phyloP scores from a whole-genome alignment of 2,113 vertebrate species.

The Synodontis membranacea region DNA sequence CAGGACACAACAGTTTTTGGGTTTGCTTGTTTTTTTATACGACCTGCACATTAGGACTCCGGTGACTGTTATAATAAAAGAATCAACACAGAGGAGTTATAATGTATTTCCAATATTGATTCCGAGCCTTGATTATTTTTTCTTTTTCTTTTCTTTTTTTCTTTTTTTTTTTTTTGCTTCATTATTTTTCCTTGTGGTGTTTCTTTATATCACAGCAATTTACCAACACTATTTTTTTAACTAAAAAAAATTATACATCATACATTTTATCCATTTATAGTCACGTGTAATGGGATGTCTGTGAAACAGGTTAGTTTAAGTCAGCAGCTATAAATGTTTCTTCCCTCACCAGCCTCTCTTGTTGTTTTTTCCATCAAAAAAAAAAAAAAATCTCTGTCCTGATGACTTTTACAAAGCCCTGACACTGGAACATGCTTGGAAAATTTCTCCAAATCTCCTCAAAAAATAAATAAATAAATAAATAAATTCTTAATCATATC shows the following conservation, averaged over 20 bases:
- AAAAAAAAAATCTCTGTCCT: neutral
- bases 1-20: neutral
- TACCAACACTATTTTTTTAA: neutral
- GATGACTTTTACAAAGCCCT: neutral
- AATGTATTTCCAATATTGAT: neutral
- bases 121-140: neutral
- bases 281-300: neutral
- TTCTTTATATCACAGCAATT: neutral
- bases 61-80: neutral
- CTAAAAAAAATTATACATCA: neutral
- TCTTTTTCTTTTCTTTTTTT: too few relatives aligned
- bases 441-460: neutral
- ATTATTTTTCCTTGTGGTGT: too few relatives aligned
- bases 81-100: neutral
- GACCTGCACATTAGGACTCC: neutral
- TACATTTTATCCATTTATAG: neutral
- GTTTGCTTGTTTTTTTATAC: too few relatives aligned
- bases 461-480: neutral
- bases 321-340: neutral
- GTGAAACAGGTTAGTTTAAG: neutral
- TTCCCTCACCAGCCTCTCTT: neutral
- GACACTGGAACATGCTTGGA: neutral
- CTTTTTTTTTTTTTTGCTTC: too few relatives aligned
- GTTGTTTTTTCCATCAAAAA: neutral
- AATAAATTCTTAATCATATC: neutral